phyloP scores from a whole-genome alignment of 2,888 invertebrate genomes.

The Stenurella melanura region DNA sequence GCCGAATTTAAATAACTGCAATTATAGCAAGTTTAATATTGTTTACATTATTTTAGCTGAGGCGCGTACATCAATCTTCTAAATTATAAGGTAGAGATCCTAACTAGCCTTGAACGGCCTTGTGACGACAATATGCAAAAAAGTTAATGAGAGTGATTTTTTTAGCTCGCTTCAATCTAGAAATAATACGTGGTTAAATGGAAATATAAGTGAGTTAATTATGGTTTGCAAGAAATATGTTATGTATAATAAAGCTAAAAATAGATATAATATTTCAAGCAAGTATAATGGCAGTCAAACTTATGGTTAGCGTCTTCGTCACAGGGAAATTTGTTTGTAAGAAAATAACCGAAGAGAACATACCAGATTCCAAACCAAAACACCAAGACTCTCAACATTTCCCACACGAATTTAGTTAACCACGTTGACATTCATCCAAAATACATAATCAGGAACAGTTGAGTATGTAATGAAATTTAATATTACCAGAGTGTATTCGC shows the following conservation, averaged over 20 bases:
- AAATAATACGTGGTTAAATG: conserved; percentile 21
- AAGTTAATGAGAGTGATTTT: conserved; percentile 5
- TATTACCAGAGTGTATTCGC: no score
- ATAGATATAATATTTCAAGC: background rate
- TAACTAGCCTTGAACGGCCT: conserved; percentile 15
- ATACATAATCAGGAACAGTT: no score
- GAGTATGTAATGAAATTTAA: no score
- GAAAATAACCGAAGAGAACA: background rate
- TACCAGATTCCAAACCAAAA: no score
- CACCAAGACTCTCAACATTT: no score
- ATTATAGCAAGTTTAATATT: background rate
- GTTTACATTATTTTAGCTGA: background rate
- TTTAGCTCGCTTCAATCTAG: conserved; percentile 7
- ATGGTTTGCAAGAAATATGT: background rate
- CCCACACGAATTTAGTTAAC: no score
- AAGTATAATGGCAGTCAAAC: background rate
- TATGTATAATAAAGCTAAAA: conserved; percentile 3
- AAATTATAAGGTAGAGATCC: conserved; percentile 17
- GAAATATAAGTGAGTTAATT: conserved; percentile 2
- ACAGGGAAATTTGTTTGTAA: background rate
- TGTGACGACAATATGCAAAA: conserved; percentile 4
- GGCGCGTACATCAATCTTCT: background rate
- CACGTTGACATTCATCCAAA: no score
- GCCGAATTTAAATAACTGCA: background rate
- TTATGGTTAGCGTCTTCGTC: background rate